Percentiles rank a stretch among this genome's conserved stretches.
These are phyloP conservation scores for Macrosiphum euphorbiae DNA, from an alignment of 2,888 invertebrate genomes.

Conservation along the genomic window DNA sequence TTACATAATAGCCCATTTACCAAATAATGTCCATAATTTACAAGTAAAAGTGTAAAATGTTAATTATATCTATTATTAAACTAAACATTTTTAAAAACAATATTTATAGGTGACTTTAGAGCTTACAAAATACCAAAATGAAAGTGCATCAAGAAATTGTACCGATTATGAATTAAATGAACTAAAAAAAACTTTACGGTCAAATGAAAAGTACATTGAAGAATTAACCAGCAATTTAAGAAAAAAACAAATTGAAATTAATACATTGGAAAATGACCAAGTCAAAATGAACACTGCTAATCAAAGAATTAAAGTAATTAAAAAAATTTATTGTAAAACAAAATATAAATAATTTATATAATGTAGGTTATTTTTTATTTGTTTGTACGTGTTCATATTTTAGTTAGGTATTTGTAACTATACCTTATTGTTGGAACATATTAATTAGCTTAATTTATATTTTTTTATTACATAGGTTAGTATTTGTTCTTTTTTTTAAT, in stretches of 20 bases:
- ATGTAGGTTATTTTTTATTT: neutral
- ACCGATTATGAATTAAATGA: constrained; percentile 56
- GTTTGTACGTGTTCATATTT: neutral
- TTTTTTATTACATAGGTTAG: neutral
- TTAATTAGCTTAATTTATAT: neutral
- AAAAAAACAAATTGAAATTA: constrained; percentile 62
- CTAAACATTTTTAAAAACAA: neutral
- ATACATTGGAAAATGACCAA: constrained; percentile 59
- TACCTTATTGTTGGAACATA: neutral
- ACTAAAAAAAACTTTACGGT: constrained; percentile 53
- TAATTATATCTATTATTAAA: neutral
- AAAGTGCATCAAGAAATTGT: constrained; percentile 41
- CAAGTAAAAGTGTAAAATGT: neutral
- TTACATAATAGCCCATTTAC: too few species aligned
- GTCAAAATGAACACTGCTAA: constrained; percentile 58
- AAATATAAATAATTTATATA: neutral
- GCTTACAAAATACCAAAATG: constrained; percentile 46
- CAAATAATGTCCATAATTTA: neutral
- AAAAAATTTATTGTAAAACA: neutral
- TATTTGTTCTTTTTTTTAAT: neutral
- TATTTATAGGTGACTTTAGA: constrained; percentile 37
- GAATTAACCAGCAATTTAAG: constrained; percentile 53
- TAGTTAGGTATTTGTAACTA: neutral
- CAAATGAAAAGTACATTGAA: constrained; percentile 62
- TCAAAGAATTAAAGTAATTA: constrained; percentile 61